A percentile compares a stretch with the other conserved stretches of the same genome.
These are phyloP conservation scores for Brevimyrus niger DNA, from an alignment of 2,113 vertebrate genomes.

Conservation along the genomic window DNA sequence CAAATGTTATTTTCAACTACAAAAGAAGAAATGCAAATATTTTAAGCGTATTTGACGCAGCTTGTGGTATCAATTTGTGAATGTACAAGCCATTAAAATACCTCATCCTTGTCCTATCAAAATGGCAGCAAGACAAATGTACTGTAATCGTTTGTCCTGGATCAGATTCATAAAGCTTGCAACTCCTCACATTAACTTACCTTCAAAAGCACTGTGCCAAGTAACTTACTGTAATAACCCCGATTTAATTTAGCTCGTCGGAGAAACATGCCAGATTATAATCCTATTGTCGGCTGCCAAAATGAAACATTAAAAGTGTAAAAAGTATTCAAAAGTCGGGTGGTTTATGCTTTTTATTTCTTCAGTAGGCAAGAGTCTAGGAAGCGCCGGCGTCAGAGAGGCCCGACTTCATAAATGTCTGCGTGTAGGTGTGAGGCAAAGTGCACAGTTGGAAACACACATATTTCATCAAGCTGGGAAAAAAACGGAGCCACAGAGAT, in stretches of 20 bases:
- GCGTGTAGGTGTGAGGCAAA: neutral
- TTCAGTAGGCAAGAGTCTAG: constrained; percentile 41
- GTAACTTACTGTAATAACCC: neutral
- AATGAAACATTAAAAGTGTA: neutral
- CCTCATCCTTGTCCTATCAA: neutral
- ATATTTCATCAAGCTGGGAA: neutral
- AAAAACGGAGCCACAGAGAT: neutral
- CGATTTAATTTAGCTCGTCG: neutral
- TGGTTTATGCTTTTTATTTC: constrained; percentile 39
- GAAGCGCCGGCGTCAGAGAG: constrained; percentile 28
- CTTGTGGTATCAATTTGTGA: neutral
- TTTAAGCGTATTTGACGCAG: neutral
- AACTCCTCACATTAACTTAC: neutral
- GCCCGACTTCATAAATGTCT: neutral
- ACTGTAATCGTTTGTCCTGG: neutral
- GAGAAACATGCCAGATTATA: neutral
- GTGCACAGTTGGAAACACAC: neutral
- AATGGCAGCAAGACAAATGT: neutral
- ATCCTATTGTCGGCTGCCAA: neutral
- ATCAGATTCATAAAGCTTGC: neutral
- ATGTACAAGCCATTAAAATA: neutral
- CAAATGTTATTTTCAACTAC: neutral
- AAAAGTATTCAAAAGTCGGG: constrained; percentile 37
- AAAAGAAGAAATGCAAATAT: neutral
- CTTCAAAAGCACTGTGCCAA: neutral